Conservation (phyloP, 1,140 invertebrate species). For the Scaptomyza pallida region DNA sequence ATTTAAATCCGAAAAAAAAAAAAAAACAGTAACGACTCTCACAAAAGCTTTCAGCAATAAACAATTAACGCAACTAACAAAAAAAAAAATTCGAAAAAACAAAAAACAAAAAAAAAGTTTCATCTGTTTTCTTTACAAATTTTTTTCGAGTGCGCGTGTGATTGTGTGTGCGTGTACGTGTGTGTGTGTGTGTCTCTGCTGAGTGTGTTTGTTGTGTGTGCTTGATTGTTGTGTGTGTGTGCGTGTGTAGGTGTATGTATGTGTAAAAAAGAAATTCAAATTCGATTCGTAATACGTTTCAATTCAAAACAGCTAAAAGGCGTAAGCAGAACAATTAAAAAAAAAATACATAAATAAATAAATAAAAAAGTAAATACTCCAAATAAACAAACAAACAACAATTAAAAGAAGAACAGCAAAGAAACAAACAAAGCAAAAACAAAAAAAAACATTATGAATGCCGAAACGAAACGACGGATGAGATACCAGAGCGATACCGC, state of each 20-base stretch:
- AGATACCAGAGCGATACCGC: slow-evolving; percentile 32
- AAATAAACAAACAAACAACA: slow-evolving; percentile 2
- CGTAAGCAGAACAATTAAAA: slow-evolving; percentile 30
- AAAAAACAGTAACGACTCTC: slow-evolving; percentile 12
- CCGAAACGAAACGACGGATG: slow-evolving; percentile 63
- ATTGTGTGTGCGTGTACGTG: slow-evolving; percentile 44
- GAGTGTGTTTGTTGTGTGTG: slow-evolving; percentile 16
- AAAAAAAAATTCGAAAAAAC: slow-evolving; percentile 13
- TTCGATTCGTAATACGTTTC: slow-evolving; percentile 15
- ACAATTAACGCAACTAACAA: slow-evolving; percentile 1
- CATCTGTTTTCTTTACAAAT: slow-evolving; percentile 45
- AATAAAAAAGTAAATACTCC: too few relatives aligned
- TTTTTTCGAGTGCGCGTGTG: slow-evolving; percentile 70
- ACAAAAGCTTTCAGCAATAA: slow-evolving; percentile 3
- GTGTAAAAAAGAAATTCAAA: slow-evolving; percentile 10
- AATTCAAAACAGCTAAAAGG: slow-evolving; percentile 15
- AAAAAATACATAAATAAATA: slow-evolving; percentile 9
- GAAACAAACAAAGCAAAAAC: slow-evolving; percentile 8
- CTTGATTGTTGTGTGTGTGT: slow-evolving; percentile 17
- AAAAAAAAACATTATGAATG: slow-evolving; percentile 53
- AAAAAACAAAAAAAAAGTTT: slow-evolving; percentile 23
- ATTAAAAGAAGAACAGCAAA: slow-evolving; percentile 14
- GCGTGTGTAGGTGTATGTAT: background rate
- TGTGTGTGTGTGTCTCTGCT: slow-evolving; percentile 10
- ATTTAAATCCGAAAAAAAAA: slow-evolving; percentile 10